phyloP scores from a whole-genome alignment of 2,888 invertebrate species.

The Sericinus montela region DNA sequence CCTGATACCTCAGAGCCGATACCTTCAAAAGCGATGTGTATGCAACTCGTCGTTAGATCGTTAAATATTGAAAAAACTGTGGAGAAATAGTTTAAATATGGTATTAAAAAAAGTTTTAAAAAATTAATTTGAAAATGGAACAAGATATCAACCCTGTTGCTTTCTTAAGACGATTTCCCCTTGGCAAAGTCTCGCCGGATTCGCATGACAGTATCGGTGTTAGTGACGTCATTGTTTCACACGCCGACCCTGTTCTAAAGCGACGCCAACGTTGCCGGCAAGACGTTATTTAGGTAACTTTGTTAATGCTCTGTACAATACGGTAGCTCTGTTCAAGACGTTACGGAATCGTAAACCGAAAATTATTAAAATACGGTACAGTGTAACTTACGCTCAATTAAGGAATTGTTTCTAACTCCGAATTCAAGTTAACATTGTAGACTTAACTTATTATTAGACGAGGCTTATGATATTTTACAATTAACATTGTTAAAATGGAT shows the following conservation, averaged over 20 bases:
- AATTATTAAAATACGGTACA: background rate
- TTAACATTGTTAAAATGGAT: too few relatives aligned
- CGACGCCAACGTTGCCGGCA: slow-evolving; percentile 16
- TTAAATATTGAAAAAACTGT: too few relatives aligned
- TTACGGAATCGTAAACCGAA: background rate
- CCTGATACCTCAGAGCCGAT: too few relatives aligned
- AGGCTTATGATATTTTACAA: too few relatives aligned
- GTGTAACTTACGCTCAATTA: slow-evolving; percentile 1
- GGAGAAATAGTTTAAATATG: too few relatives aligned
- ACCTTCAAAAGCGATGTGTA: too few relatives aligned
- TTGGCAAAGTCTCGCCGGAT: slow-evolving; percentile 45
- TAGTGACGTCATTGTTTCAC: slow-evolving; percentile 49
- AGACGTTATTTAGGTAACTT: slow-evolving; percentile 7
- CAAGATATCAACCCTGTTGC: slow-evolving; percentile 3
- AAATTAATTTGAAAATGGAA: background rate
- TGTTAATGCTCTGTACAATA: background rate
- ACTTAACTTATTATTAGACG: too few relatives aligned
- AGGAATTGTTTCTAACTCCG: slow-evolving; percentile 5
- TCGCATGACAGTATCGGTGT: slow-evolving; percentile 52
- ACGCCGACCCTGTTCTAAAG: slow-evolving; percentile 39
- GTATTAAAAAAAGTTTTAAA: background rate
- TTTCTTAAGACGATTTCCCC: slow-evolving; percentile 36
- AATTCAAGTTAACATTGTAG: background rate
- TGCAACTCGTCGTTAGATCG: too few relatives aligned
- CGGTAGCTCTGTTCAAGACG: background rate